Evolutionary conservation across 1,140 invertebrate species (phyloP).

Genomic region (Caenorhabditis inopinata): DNA sequence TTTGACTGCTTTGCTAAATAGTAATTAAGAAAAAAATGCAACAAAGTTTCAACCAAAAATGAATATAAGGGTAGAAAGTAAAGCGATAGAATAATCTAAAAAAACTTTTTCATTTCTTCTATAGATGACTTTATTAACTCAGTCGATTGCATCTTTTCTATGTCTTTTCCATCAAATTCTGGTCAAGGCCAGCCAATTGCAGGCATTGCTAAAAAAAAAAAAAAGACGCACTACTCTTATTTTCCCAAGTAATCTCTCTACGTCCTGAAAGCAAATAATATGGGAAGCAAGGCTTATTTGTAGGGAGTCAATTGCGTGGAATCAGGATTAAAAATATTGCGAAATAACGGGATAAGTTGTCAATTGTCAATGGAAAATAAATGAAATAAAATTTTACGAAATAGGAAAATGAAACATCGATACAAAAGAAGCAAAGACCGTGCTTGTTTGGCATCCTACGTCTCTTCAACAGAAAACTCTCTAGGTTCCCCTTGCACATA

Average conservation of each 20-base stretch:
- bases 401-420: conserved; percentile 3
- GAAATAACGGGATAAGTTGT: background rate
- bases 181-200: background rate
- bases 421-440: conserved; percentile 26
- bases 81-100: background rate
- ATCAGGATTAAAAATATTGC: background rate
- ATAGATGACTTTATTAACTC: conserved; percentile 13
- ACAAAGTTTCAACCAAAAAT: too few species aligned
- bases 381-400: background rate
- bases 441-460: background rate
- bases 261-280: background rate
- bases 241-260: background rate
- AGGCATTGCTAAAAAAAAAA: background rate
- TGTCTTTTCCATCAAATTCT: background rate
- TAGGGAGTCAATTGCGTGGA: background rate
- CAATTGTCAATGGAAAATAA: background rate
- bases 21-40: too few species aligned
- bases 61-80: too few species aligned
- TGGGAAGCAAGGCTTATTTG: background rate
- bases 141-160: background rate
- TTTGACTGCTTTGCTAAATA: too few species aligned
- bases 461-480: background rate
- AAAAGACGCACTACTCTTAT: background rate
- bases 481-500: conserved; percentile 4
- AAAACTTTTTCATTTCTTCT: too few species aligned